Base-by-base conservation (phyloP, 1,140 invertebrate genomes). In the Drosophila pseudoobscura region DNA sequence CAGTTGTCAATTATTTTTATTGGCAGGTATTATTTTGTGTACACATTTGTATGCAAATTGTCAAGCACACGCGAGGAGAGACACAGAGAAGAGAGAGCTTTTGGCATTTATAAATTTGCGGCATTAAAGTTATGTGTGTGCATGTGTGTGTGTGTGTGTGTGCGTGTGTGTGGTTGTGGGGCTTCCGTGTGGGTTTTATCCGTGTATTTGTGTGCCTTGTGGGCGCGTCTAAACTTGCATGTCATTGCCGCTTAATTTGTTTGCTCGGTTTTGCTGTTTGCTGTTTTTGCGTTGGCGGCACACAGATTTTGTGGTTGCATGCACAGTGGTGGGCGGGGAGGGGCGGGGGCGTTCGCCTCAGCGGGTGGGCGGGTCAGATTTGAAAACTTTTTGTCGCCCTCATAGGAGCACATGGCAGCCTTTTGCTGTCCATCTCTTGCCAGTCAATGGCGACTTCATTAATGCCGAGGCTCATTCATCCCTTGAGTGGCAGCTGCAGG, bases 1-100 rank as follows among this genome's bases (percentile, higher is more conserved):
- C 82, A 87, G 78, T 82, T 85, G 82, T 85, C 82, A 87, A 85
- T 87, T 85, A 85, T 85, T 85, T 85, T 85, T 85, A 85, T 85
- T 85, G 82, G 82, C 82, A 85, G 82, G 82, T 87, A 85, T 87
- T 85, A 85, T 85, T 87, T 80, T 87, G 78, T 82, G 78, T 82
- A 80, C 82, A 75, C 69, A 75, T 82, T 75, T 87, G 64, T 82
- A 85, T 85, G 82, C 78, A 85, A 85, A 85, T 85, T 85, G 83
- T 78, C 74, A 80, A 55, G 79, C 80, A 63, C 68, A 85, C 80
- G 77, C 57, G 15, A 65, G 39, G 26, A 26, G 57, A 63, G 50
- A 49, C 8, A 29, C 39, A 61, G 51, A 50, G 24, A 41, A 22
- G 51, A 35, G 44, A 45, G 15, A 47, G 66, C 61, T 73, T 72